These are phyloP conservation scores for Myathropa florea DNA, from an alignment of 2,888 invertebrate species.

Conservation along the genomic window DNA sequence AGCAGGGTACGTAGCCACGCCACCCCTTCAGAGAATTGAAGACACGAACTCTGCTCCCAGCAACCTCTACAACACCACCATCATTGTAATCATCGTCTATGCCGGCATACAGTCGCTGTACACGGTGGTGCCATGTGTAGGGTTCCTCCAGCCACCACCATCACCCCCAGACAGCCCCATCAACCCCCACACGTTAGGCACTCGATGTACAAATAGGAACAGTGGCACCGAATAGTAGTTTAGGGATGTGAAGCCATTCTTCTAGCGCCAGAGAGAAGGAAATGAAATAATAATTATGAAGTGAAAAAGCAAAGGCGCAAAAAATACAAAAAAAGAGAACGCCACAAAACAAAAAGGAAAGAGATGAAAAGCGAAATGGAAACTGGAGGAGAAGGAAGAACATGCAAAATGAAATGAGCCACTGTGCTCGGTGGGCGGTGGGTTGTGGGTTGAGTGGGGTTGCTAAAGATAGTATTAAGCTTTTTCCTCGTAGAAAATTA, in stretches of 20 bases:
- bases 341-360: not conserved
- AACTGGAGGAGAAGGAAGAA: constrained; percentile 17
- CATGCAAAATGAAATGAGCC: constrained; percentile 43
- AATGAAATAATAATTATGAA: constrained; percentile 70
- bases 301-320: constrained; percentile 29
- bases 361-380: not conserved
- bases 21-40: constrained; percentile 49
- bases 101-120: constrained; percentile 13
- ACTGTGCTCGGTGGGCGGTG: not conserved
- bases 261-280: constrained; percentile 49
- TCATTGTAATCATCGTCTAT: constrained; percentile 50
- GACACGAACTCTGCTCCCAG: constrained; percentile 65
- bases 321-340: constrained; percentile 9
- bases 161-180: not conserved
- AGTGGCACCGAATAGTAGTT: constrained; percentile 66
- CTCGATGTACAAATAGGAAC: constrained; percentile 30
- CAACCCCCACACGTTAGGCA: not conserved
- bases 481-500: constrained; percentile 58
- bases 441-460: not conserved
- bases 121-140: constrained; percentile 48
- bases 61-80: constrained; percentile 58
- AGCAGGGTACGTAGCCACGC: constrained; percentile 30
- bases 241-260: constrained; percentile 53
- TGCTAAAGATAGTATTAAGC: constrained; percentile 45
- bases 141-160: constrained; percentile 22